These are phyloP conservation scores for Sebastes steindachneri DNA, from an alignment of 2,797 vertebrate species.

Conservation along the genomic window DNA sequence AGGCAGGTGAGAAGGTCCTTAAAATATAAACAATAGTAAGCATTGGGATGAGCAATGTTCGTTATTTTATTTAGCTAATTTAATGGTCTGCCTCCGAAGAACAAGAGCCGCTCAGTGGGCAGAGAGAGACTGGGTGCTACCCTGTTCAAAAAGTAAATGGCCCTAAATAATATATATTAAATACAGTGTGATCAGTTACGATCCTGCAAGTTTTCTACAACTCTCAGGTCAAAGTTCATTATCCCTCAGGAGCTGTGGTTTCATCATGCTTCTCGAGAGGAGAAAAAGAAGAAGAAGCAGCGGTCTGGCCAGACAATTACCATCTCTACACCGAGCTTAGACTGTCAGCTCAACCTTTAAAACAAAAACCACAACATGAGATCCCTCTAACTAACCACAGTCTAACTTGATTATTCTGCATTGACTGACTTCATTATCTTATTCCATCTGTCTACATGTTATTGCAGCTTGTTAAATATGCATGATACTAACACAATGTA, in stretches of 20 bases:
- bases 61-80: too few species aligned
- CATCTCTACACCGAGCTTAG: not conserved
- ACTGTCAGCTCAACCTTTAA: not conserved
- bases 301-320: not conserved
- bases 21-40: too few species aligned
- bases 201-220: not conserved
- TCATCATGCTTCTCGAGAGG: not conserved
- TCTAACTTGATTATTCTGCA: not conserved
- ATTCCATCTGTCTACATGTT: not conserved
- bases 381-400: not conserved
- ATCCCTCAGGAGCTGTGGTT: not conserved
- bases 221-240: not conserved
- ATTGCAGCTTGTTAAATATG: not conserved
- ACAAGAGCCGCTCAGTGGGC: too few species aligned
- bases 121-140: not conserved
- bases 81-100: accelerated
- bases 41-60: too few species aligned
- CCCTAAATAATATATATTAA: not conserved
- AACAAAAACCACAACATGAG: not conserved
- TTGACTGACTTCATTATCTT: not conserved
- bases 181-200: not conserved
- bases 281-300: not conserved
- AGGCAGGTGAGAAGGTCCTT: too few species aligned
- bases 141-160: not conserved
- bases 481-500: not conserved